These are phyloP conservation scores for Aphidius colemani DNA, from an alignment of 2,888 invertebrate genomes.

Conservation along the genomic window DNA sequence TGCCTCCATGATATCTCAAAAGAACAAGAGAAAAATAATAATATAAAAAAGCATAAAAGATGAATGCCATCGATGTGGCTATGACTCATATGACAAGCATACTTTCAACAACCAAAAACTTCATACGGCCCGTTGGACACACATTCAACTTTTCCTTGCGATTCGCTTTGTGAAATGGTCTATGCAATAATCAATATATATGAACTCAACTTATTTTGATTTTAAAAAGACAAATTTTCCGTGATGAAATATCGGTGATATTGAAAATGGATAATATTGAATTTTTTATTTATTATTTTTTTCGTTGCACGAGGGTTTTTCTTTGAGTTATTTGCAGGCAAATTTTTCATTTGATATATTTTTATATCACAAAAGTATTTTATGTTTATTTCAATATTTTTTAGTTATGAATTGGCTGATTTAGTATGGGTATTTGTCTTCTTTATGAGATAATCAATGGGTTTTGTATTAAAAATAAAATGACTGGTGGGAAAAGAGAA, in stretches of 20 bases:
- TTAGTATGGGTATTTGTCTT: neutral
- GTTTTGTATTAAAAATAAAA: neutral
- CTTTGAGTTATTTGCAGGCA: too few relatives aligned
- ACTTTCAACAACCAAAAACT: conserved; percentile 19
- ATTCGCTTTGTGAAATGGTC: conserved; percentile 21
- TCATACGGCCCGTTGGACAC: conserved; percentile 36
- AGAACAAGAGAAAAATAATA: neutral
- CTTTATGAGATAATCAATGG: conserved; percentile 1
- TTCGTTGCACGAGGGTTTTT: too few relatives aligned
- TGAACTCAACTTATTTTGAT: too few relatives aligned
- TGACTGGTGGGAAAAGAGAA: neutral
- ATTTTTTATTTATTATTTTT: too few relatives aligned
- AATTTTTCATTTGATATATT: too few relatives aligned
- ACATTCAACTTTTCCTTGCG: conserved; percentile 33
- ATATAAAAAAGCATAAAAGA: conserved; percentile 25
- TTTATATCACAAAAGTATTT: too few relatives aligned
- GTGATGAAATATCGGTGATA: too few relatives aligned
- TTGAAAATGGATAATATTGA: too few relatives aligned
- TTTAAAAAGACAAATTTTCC: too few relatives aligned
- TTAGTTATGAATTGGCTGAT: neutral
- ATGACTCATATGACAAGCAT: conserved; percentile 36
- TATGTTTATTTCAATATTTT: too few relatives aligned
- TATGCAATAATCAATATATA: too few relatives aligned
- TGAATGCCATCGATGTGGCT: conserved; percentile 37
- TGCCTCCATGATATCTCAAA: neutral